Percentiles rank a stretch among this genome's conserved stretches.
phyloP scores from a whole-genome alignment of 2,113 vertebrate genomes.

The human (Homo sapiens) region DNA sequence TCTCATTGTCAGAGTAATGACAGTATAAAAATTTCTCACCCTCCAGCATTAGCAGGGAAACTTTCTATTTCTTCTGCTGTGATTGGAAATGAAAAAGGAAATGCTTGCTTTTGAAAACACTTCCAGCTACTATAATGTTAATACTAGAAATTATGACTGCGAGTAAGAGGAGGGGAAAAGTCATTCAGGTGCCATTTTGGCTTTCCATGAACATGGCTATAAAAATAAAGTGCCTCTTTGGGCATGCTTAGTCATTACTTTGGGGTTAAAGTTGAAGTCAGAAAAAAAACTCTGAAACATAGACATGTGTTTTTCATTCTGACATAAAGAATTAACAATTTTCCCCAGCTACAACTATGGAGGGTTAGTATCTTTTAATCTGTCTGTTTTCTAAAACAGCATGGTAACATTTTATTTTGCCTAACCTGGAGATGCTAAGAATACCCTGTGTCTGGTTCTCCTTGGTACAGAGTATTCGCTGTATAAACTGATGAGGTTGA shows the following conservation, averaged over 20 bases:
- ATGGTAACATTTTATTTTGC: neutral
- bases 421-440: neutral
- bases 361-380: constrained; percentile 10
- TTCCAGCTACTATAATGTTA: constrained; percentile 4
- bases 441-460: neutral
- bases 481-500: neutral
- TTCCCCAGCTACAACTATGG: neutral
- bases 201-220: constrained; percentile 33
- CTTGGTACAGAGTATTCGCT: neutral
- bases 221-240: constrained; percentile 63
- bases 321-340: constrained; percentile 13
- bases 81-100: constrained; percentile 53
- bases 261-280: constrained; percentile 41
- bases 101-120: neutral
- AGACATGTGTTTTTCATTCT: constrained; percentile 60
- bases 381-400: neutral
- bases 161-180: constrained; percentile 39
- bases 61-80: constrained; percentile 8
- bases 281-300: constrained; percentile 36
- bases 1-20: neutral
- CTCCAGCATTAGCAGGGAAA: neutral
- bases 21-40: neutral
- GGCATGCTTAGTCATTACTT: constrained; percentile 36
- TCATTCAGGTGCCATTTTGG: constrained; percentile 38
- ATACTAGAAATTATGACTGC: constrained; percentile 36